Conservation (phyloP, 2,888 invertebrate genomes). For the Steromphala cineraria region DNA sequence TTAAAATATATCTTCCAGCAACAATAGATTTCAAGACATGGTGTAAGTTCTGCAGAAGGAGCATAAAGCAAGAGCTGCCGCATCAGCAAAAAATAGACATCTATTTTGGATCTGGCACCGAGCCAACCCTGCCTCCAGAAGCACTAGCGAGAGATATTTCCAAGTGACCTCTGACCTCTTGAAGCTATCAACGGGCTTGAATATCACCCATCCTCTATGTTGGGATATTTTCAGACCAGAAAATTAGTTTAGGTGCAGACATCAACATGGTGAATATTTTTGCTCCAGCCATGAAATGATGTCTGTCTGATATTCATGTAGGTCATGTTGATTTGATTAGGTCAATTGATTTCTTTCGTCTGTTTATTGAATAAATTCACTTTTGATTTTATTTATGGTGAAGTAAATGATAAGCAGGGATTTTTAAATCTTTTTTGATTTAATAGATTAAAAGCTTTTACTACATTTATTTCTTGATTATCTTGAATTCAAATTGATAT, state of each 20-base stretch:
- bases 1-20: too few species aligned
- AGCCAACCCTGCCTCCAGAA: background rate
- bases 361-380: too few species aligned
- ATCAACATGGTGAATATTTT: background rate
- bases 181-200: background rate
- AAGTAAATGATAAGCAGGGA: too few species aligned
- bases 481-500: too few species aligned
- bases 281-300: background rate
- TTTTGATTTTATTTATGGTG: too few species aligned
- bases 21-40: too few species aligned
- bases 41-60: too few species aligned
- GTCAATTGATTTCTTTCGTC: too few species aligned
- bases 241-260: background rate
- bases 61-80: background rate
- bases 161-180: background rate
- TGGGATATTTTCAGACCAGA: background rate
- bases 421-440: too few species aligned
- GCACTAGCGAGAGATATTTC: background rate
- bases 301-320: background rate
- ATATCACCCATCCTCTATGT: background rate
- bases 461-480: too few species aligned
- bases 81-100: background rate
- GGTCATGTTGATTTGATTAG: too few species aligned
- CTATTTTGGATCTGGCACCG: background rate
- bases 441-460: too few species aligned